A percentile compares a stretch with the other conserved stretches of the same genome.
Conservation (phyloP, 2,113 vertebrate species). For the Protomyctophum bolini region DNA sequence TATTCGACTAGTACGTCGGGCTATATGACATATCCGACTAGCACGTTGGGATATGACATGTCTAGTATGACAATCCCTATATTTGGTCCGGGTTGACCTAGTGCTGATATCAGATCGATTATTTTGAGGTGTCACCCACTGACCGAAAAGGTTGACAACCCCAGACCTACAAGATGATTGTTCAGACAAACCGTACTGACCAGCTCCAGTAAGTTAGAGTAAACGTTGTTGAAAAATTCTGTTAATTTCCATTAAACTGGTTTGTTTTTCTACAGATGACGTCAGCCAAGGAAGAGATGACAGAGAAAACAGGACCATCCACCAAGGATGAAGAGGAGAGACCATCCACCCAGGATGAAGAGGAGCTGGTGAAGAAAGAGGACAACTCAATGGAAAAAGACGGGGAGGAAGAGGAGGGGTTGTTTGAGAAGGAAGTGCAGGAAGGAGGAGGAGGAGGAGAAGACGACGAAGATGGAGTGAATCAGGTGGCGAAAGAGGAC, state of each 20-base stretch:
- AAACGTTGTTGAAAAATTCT: neutral
- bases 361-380: neutral
- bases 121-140: too few species aligned
- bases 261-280: constrained; percentile 1
- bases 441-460: neutral
- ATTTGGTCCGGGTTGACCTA: too few species aligned
- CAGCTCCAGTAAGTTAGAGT: neutral
- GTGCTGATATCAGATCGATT: too few species aligned
- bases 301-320: constrained; percentile 18
- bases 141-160: too few species aligned
- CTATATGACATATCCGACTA: too few species aligned
- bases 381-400: neutral
- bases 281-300: neutral
- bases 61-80: too few species aligned
- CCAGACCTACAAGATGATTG: too few species aligned
- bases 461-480: too few species aligned
- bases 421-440: neutral
- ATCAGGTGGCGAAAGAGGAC: neutral
- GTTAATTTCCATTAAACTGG: neutral
- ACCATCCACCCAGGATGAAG: neutral
- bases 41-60: too few species aligned
- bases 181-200: too few species aligned
- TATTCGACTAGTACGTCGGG: too few species aligned
- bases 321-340: neutral
- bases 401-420: neutral